Conservation (phyloP, 1,140 invertebrate species). For the Drosophila arawakana region DNA sequence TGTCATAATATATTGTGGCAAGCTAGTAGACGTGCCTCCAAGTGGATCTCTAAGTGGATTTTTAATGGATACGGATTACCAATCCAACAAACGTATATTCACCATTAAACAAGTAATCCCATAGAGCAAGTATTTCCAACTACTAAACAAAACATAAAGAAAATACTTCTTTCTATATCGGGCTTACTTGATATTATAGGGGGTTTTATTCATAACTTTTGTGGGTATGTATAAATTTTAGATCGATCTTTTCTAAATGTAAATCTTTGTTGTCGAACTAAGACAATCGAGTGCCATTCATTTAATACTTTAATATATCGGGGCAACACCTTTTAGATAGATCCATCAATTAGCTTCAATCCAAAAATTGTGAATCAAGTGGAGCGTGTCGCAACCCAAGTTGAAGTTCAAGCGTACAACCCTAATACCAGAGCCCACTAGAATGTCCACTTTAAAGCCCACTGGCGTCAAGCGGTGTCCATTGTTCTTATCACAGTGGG, state of each 20-base stretch:
- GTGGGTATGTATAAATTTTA: neutral
- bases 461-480: slow-evolving; percentile 45
- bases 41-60: slow-evolving; percentile 15
- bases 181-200: too few species aligned
- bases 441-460: slow-evolving; percentile 75
- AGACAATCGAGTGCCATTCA: slow-evolving; percentile 27
- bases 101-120: neutral
- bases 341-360: slow-evolving; percentile 63
- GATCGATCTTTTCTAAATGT: slow-evolving; percentile 23
- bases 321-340: slow-evolving; percentile 37
- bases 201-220: too few species aligned
- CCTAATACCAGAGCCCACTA: slow-evolving; percentile 69
- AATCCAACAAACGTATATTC: neutral
- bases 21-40: slow-evolving; percentile 1
- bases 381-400: slow-evolving; percentile 54
- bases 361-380: slow-evolving; percentile 34
- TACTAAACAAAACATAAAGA: neutral
- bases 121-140: neutral
- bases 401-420: slow-evolving; percentile 71
- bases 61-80: neutral
- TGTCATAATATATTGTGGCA: slow-evolving; percentile 28
- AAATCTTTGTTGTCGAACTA: slow-evolving; percentile 32
- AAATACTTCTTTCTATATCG: neutral
- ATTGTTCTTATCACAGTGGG: slow-evolving; percentile 59
- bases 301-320: slow-evolving; percentile 38